Evolutionary conservation across 1,140 invertebrate genomes (phyloP), one percentile per base, ranked within the genome.

Genomic region (Yoshiicerus persimilis): DNA sequence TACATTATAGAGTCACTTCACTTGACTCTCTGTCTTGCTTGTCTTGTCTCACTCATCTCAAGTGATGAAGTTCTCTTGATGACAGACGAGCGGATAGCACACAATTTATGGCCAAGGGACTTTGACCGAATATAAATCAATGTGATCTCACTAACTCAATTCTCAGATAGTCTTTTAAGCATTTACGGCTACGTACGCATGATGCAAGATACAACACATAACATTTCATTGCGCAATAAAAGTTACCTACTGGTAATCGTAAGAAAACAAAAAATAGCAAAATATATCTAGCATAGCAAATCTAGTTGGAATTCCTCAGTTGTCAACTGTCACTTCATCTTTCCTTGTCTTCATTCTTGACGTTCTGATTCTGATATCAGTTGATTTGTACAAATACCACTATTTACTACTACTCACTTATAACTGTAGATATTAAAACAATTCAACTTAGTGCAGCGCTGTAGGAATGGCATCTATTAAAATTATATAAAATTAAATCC

Each of bases 41-140:
- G 30, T 80, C 75, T 77, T 34, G 27, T 34, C 32, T 36, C 75
- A 80, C 30, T 36, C 75, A 36, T 80, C 30, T 10, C 30, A 25
- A 80, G 75, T 80, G 75, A 80, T 80, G 75, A 80, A 80, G 75
- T 38, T 80, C 75, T 80, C 75, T 38, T 80, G 75, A 80, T 80
- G 75, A 80, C 75, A 80, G 75, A 80, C 66, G 30, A 27, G 66
- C 11, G 30, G 66, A 70, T 27, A 30, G 66, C 30, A 16, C 27
- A 32, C 25, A 36, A 80, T 80, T 80, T 80, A 80, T 80, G 34
- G 32, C 34, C n/a, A 11, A n/a, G 32, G 34, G 32, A 34, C 32
- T 80, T 36, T 80, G 75, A 34, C 32, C 75, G 32, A 30, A 38
- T 80, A 80, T 80, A 80, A 80, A 80, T 80, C 75, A 80, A 80